Evolutionary conservation across 2,888 invertebrate genomes (phyloP).

Genomic region (Brenthis ino): DNA sequence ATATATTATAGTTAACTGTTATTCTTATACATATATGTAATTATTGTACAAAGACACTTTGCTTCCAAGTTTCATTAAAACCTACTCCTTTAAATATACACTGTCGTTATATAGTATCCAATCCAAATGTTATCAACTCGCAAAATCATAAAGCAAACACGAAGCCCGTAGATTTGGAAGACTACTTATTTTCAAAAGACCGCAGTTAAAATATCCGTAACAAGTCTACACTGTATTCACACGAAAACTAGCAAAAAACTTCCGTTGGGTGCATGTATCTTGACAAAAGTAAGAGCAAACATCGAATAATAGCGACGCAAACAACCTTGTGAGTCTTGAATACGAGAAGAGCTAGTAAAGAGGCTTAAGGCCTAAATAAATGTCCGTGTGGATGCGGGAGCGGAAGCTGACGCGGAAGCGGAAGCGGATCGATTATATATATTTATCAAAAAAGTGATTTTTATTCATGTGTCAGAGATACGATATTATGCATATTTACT

Average conservation of each 20-base stretch:
- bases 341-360: conserved; percentile 47
- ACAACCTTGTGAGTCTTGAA: conserved; percentile 52
- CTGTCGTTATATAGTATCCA: no score
- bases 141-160: not conserved
- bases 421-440: not conserved
- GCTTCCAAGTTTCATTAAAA: no score
- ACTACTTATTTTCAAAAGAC: not conserved
- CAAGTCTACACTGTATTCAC: conserved; percentile 14
- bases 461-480: no score
- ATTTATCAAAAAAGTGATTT: no score
- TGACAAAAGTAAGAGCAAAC: conserved; percentile 56
- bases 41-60: no score
- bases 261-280: conserved; percentile 26
- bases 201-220: conserved; percentile 9
- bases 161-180: not conserved
- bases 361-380: conserved; percentile 48
- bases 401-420: not conserved
- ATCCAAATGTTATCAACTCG: no score
- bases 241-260: conserved; percentile 30
- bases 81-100: no score
- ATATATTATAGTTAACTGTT: no score
- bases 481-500: no score
- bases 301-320: conserved; percentile 49
- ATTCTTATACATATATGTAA: no score
- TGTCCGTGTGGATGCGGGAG: not conserved